Evolutionary conservation across 1,140 invertebrate genomes (phyloP), one percentile per base, ranked within the genome.

Genomic region (Mactra quadrangularis): DNA sequence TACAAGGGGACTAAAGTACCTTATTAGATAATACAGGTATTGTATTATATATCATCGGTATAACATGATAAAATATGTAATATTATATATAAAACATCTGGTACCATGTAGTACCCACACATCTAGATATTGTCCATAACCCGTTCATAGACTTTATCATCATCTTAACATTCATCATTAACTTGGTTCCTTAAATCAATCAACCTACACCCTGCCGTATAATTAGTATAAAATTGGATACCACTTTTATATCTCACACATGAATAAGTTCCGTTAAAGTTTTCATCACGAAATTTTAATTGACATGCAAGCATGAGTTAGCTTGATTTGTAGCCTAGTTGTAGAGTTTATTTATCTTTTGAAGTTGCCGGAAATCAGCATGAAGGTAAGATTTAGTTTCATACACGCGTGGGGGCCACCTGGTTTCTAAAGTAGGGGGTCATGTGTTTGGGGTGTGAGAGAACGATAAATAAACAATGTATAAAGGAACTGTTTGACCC

Each of bases 221-320:
- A 81, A 81, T 81, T 81, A 66, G 66, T 47, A 71, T 81, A 45
- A 68, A 81, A 81, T 81, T 81, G 60, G 47, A 81, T 50, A 38
- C 35, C 35, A 62, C 62, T 62, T 76, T 76, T 62, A 76, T 35
- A 4, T 53, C 45, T 41, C 29, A 62, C 59, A 50, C 45, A 62
- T 38, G 27, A 60, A 38, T 50, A 60, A 29, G 7, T n/a, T 31
- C 38, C 57, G 55, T 57, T 76, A 76, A 64, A 64, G 25, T 62
- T 76, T 76, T 76, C 74, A 76, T 41, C 74, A 47, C 53, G 35
- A 50, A n/a, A 57, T 41, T 72, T 60, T 76, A 76, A 76, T 76
- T 76, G 74, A 76, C 74, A 76, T 41, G 55, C 41, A n/a, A 41
- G 74, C 22, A 62, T 76, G 74, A 76, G 57, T 60, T 76, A 76